A percentile compares a stretch with the other conserved stretches of the same genome.
These are phyloP conservation scores for Rallus limicola DNA, from an alignment of 2,113 vertebrate species.

Conservation along the genomic window DNA sequence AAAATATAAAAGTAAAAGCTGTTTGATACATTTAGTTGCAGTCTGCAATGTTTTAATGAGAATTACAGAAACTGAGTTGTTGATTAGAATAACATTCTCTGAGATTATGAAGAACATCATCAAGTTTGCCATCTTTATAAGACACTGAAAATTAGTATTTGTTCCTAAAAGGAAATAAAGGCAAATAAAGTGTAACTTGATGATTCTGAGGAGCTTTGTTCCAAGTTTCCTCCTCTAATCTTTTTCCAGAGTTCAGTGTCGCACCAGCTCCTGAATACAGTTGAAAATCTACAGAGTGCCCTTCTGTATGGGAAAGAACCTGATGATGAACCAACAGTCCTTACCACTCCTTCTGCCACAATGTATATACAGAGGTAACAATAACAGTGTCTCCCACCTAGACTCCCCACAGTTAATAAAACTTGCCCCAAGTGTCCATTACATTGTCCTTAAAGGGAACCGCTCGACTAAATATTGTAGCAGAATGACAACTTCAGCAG, in stretches of 20 bases:
- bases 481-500: background rate
- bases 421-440: background rate
- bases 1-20: background rate
- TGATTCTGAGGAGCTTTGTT: background rate
- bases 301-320: conserved; percentile 82
- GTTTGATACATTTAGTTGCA: background rate
- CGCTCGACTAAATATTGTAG: background rate
- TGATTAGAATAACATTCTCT: background rate
- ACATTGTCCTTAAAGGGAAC: background rate
- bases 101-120: background rate
- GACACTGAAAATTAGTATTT: background rate
- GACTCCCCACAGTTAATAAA: background rate
- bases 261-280: conserved; percentile 74
- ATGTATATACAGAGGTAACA: conserved; percentile 91
- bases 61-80: background rate
- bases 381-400: background rate
- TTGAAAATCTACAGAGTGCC: conserved; percentile 84
- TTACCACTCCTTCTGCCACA: conserved; percentile 80
- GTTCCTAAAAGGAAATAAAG: background rate
- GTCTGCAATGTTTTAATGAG: background rate
- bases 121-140: background rate
- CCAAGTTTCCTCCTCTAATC: background rate
- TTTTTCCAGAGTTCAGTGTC: conserved; percentile 63
- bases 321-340: conserved; percentile 73
- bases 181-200: background rate